These are phyloP conservation scores for Danaus melanippus DNA, from an alignment of 1,140 invertebrate genomes.

Conservation along the genomic window DNA sequence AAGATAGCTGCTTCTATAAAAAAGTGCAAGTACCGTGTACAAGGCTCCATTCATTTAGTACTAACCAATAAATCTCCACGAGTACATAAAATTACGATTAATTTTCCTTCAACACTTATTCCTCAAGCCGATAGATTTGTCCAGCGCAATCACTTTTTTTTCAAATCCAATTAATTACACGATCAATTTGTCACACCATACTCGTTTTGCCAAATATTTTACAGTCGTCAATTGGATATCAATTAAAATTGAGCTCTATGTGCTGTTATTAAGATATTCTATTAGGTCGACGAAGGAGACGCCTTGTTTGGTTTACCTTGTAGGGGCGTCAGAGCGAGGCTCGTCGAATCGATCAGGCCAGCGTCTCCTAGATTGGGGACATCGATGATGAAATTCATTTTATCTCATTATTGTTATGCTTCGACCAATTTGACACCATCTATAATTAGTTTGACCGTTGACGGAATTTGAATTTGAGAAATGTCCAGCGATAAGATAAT, in stretches of 20 bases:
- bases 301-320: conserved; percentile 19
- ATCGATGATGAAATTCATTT: conserved; percentile 36
- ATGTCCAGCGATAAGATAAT: conserved; percentile 18
- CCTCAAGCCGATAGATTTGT: conserved; percentile 20
- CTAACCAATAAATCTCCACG: too few relatives aligned
- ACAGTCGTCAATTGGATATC: background rate
- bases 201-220: background rate
- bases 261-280: conserved; percentile 7
- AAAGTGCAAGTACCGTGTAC: too few relatives aligned
- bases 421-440: conserved; percentile 13
- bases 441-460: conserved; percentile 19
- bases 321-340: conserved; percentile 26
- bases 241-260: conserved; percentile 16
- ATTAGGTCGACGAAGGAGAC: conserved; percentile 1
- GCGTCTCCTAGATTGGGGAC: conserved; percentile 27
- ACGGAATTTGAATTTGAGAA: conserved; percentile 7
- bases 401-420: conserved; percentile 16
- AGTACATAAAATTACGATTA: too few relatives aligned
- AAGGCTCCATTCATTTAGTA: too few relatives aligned
- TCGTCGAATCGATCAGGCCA: conserved; percentile 41
- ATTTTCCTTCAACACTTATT: too few relatives aligned
- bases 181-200: conserved; percentile 23
- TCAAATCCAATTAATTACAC: conserved; percentile 32
- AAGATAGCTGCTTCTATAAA: too few relatives aligned
- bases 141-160: conserved; percentile 29